phyloP scores from a whole-genome alignment of 2,888 invertebrate species.

The Drosophila ezoana region DNA sequence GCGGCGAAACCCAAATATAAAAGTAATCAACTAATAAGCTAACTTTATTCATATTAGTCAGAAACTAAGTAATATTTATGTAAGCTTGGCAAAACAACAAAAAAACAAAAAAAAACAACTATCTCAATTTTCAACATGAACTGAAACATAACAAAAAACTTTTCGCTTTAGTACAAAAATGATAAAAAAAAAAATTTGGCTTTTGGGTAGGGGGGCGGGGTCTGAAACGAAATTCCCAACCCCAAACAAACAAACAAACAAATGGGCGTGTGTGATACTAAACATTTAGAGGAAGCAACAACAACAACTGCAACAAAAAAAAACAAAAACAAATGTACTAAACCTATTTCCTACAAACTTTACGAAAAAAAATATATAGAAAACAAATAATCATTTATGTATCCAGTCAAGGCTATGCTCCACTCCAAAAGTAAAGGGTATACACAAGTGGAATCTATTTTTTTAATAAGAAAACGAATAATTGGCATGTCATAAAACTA shows the following conservation, averaged over 20 bases:
- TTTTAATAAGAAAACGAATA: conserved; percentile 55
- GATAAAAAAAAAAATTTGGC: conserved; percentile 35
- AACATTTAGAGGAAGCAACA: conserved; percentile 69
- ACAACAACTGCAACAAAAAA: conserved; percentile 42
- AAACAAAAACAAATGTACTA: conserved; percentile 43
- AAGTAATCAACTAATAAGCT: conserved; percentile 30
- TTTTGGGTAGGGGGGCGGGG: conserved; percentile 14
- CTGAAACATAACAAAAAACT: conserved; percentile 52
- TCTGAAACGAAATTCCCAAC: conserved; percentile 8
- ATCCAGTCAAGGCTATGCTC: conserved; percentile 31
- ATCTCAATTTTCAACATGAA: conserved; percentile 59
- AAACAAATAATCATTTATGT: conserved; percentile 25
- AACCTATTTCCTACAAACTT: conserved; percentile 45
- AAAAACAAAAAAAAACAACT: conserved; percentile 22
- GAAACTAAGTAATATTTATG: conserved; percentile 39
- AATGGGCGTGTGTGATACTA: conserved; percentile 79
- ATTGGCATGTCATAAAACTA: conserved; percentile 33
- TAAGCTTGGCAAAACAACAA: conserved; percentile 35
- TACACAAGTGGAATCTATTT: conserved; percentile 62
- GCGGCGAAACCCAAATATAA: conserved; percentile 10
- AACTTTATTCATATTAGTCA: conserved; percentile 55
- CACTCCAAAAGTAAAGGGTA: conserved; percentile 5
- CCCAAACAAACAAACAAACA: conserved; percentile 31
- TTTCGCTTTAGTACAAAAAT: conserved; percentile 63
- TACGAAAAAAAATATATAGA: conserved; percentile 5